These are phyloP conservation scores for Onychomys leucogaster DNA, from an alignment of 2,797 vertebrate species.

Conservation along the genomic window DNA sequence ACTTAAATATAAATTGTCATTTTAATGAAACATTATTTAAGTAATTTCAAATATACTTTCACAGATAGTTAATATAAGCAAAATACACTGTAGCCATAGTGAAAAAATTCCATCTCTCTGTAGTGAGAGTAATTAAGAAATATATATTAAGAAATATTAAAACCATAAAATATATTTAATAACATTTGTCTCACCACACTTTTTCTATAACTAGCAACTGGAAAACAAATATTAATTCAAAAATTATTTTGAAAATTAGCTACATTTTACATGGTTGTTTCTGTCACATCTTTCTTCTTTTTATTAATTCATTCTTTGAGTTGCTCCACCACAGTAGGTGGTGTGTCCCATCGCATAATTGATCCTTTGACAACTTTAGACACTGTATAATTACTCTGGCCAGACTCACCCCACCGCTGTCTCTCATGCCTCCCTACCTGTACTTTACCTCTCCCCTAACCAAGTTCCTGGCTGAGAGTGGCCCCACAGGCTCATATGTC, in stretches of 20 bases:
- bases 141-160: slow-evolving; percentile 1
- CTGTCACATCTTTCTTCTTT: neutral
- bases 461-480: neutral
- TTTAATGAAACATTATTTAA: neutral
- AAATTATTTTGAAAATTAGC: slow-evolving; percentile 30
- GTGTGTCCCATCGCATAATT: neutral
- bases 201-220: neutral
- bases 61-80: neutral
- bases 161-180: slow-evolving; percentile 28
- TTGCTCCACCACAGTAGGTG: neutral
- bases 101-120: neutral
- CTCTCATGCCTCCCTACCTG: neutral
- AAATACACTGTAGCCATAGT: neutral
- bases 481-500: neutral
- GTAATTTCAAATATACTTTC: neutral
- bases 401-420: neutral
- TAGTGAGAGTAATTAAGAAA: slow-evolving; percentile 3
- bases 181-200: neutral
- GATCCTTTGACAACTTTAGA: neutral
- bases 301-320: neutral
- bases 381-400: neutral
- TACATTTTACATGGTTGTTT: neutral
- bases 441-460: neutral
- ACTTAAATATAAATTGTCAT: neutral
- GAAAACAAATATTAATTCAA: slow-evolving; percentile 26